Base-by-base conservation (phyloP, 2,797 vertebrate genomes). In the Typhlichthys eigenmanni region DNA sequence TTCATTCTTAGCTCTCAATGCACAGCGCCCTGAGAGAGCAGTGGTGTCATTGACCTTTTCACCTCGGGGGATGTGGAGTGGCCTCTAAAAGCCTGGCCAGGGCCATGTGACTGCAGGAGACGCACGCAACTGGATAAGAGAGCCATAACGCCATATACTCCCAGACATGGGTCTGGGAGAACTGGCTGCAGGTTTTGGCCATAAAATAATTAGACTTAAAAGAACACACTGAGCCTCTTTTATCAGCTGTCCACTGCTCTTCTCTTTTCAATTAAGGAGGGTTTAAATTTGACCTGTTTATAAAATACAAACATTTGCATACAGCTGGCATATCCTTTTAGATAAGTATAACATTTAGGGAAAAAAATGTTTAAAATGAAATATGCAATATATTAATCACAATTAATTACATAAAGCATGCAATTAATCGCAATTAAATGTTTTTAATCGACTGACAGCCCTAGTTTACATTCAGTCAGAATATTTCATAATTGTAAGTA, bases 31-130 rank as follows among this genome's bases (percentile, higher is more conserved):
- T 62, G 78, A 62, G 72, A 69, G 63, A 4, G 38, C 60, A 58
- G 58, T 47, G 38, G 68, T 75, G 74, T 76, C 82, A 13, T 0
- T 77, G 86, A 88, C 87, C 86, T 82, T 81, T 83, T 80, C 19
- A 81, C 73, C 82, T 69, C 55, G 1, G 12, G 58, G 71, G 66
- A 70, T 4, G 34, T 60, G 5, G 5, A 73, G 62, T 63, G 66
- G 45, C 62, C 66, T 74, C 55, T 55, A 54, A 69, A 82, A 80
- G 67, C 56, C 57, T 19, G 66, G 51, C 65, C 4, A 47, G 60
- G 51, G 73, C 79, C 82, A 84, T 10, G 32, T 84, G 85, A 79
- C 54, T 66, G 11, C 71, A 0, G 0, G 66, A 74, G 69, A 69
- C 66, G 45, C 64, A 43, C 58, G 71, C 63, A 75, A 73, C 64